Conservation (phyloP, 2,888 invertebrate species). For the Clunio marinus region DNA sequence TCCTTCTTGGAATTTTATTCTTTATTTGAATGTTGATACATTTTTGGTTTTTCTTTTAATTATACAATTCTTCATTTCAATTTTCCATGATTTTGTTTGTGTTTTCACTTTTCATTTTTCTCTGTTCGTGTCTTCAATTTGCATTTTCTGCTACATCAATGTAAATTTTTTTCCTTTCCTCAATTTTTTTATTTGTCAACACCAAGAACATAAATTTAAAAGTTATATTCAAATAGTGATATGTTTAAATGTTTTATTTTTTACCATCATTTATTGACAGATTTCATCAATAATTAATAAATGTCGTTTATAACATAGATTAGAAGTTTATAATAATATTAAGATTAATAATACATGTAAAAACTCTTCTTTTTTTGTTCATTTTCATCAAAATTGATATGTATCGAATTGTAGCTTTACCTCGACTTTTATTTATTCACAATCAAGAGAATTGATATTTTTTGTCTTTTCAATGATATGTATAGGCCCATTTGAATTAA, state of each 20-base stretch:
- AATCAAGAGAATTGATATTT: neutral
- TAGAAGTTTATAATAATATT: neutral
- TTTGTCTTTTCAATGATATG: neutral
- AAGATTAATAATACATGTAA: neutral
- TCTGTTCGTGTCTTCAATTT: neutral
- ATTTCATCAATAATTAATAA: neutral
- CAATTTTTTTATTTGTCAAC: slow-evolving; percentile 27
- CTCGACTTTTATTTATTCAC: neutral
- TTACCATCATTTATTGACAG: neutral
- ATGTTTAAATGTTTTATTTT: slow-evolving; percentile 1
- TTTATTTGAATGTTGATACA: neutral
- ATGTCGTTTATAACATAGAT: neutral
- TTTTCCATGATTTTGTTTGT: neutral
- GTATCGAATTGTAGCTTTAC: neutral
- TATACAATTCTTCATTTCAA: neutral
- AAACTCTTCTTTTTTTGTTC: neutral
- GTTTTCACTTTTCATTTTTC: neutral
- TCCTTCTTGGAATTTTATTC: neutral
- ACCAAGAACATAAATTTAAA: slow-evolving; percentile 31
- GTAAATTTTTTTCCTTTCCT: neutral
- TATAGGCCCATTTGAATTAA: neutral
- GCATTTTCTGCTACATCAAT: neutral
- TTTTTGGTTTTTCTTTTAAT: neutral
- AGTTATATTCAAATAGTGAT: slow-evolving; percentile 18
- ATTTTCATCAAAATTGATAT: neutral